Evolutionary conservation across 2,113 vertebrate species (phyloP).

Genomic region (Hemiprocne comata): DNA sequence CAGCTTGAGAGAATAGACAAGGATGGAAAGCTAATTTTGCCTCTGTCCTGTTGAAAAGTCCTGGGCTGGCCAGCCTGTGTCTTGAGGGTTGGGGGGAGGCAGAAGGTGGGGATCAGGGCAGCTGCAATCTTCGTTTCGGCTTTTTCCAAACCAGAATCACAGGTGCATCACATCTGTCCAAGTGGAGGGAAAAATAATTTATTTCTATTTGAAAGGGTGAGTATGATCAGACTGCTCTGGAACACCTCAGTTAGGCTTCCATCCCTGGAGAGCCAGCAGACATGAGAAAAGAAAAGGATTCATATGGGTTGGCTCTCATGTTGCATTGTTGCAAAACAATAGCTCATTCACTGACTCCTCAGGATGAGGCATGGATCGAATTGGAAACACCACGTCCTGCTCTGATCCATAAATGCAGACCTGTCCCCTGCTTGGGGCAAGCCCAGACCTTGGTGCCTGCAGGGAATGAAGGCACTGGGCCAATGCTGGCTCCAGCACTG

Average conservation of each 20-base stretch:
- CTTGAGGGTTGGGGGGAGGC: background rate
- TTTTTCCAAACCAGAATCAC: background rate
- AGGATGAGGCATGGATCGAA: background rate
- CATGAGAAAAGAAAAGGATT: background rate
- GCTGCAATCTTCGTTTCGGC: background rate
- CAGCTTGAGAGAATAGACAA: background rate
- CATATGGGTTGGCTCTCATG: background rate
- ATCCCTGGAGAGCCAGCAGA: background rate
- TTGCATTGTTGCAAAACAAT: background rate
- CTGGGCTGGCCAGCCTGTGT: background rate
- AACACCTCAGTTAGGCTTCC: background rate
- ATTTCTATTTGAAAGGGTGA: background rate
- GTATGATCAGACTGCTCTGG: background rate
- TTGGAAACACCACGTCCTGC: rapidly evolving
- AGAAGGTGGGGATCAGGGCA: background rate
- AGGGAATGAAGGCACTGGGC: background rate
- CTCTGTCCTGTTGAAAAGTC: background rate
- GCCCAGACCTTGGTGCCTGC: background rate
- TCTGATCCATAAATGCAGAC: background rate
- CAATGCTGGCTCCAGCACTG: background rate
- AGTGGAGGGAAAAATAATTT: background rate
- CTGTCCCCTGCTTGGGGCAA: background rate
- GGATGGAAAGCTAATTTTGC: conserved; percentile 19
- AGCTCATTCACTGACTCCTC: background rate
- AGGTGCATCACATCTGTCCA: background rate